phyloP scores from a whole-genome alignment of 2,888 invertebrate species.

The Dryocosmus kuriphilus region DNA sequence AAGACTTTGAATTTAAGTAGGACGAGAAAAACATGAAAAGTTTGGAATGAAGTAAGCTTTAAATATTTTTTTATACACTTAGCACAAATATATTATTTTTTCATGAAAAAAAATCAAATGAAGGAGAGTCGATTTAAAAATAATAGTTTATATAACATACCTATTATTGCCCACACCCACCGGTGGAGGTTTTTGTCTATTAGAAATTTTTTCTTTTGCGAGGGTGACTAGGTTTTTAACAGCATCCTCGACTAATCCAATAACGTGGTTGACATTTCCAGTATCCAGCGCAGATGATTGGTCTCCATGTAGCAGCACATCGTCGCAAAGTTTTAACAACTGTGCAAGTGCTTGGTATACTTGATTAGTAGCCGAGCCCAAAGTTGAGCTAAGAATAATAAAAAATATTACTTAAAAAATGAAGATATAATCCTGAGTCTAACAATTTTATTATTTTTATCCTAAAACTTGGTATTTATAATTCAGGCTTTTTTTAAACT shows the following conservation, averaged over 20 bases:
- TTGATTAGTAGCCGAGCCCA: conserved; percentile 90
- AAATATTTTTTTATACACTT: no score
- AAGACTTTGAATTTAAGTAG: no score
- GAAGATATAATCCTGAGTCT: not conserved
- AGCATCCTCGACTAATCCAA: conserved; percentile 85
- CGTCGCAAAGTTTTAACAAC: conserved; percentile 93
- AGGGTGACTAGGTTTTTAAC: conserved; percentile 88
- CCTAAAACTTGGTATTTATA: no score
- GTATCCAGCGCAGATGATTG: conserved; percentile 82
- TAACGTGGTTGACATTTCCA: conserved; percentile 84
- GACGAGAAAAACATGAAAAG: no score
- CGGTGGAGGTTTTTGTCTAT: conserved; percentile 78
- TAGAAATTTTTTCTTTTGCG: conserved; percentile 90
- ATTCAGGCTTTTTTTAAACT: no score
- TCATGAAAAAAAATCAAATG: not conserved
- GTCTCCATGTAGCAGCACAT: conserved; percentile 88
- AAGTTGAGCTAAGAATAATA: conserved; percentile 80
- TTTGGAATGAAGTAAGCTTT: no score
- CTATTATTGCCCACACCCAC: conserved; percentile 69
- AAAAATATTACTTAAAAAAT: conserved; percentile 1
- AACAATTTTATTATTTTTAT: not conserved
- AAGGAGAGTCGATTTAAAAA: not conserved
- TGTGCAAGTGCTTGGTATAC: conserved; percentile 92
- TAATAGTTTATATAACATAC: conserved; percentile 54
- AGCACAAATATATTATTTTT: not conserved